phyloP scores from a whole-genome alignment of 1,140 invertebrate genomes.

The Pseudomyrmex gracilis region DNA sequence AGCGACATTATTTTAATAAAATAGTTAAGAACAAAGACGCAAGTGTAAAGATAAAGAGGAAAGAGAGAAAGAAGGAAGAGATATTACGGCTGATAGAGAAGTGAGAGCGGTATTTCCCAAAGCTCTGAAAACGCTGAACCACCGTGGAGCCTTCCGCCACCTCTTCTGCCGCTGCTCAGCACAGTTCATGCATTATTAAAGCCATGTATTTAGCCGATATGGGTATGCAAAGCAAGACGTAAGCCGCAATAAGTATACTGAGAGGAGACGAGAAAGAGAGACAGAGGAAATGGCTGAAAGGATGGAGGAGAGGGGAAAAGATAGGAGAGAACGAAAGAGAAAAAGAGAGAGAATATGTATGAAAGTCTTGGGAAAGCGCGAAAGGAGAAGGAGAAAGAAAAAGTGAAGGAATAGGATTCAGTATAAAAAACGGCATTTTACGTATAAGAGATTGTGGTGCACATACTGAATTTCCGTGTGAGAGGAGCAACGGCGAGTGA shows the following conservation, averaged over 20 bases:
- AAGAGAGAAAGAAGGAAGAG: conserved; percentile 12
- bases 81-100: conserved; percentile 20
- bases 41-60: conserved; percentile 25
- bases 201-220: conserved; percentile 82
- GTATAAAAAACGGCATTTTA: conserved; percentile 59
- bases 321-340: conserved; percentile 47
- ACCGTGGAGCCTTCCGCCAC: conserved; percentile 80
- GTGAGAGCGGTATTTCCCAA: conserved; percentile 54
- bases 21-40: conserved; percentile 27
- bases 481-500: conserved; percentile 34
- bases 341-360: conserved; percentile 51
- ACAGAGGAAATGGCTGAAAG: not conserved
- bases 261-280: conserved; percentile 64
- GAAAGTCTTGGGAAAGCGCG: conserved; percentile 23
- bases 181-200: conserved; percentile 84
- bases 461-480: conserved; percentile 70
- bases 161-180: conserved; percentile 75
- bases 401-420: conserved; percentile 51
- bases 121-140: conserved; percentile 76
- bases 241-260: conserved; percentile 81
- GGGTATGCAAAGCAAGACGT: conserved; percentile 82
- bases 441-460: conserved; percentile 71
- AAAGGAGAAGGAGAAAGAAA: conserved; percentile 33
- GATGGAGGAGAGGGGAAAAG: conserved; percentile 24
- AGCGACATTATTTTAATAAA: conserved; percentile 3